A percentile compares a stretch with the other conserved stretches of the same genome.
These are phyloP conservation scores for Neuroterus valhalla DNA, from an alignment of 1,140 invertebrate species.

Conservation along the genomic window DNA sequence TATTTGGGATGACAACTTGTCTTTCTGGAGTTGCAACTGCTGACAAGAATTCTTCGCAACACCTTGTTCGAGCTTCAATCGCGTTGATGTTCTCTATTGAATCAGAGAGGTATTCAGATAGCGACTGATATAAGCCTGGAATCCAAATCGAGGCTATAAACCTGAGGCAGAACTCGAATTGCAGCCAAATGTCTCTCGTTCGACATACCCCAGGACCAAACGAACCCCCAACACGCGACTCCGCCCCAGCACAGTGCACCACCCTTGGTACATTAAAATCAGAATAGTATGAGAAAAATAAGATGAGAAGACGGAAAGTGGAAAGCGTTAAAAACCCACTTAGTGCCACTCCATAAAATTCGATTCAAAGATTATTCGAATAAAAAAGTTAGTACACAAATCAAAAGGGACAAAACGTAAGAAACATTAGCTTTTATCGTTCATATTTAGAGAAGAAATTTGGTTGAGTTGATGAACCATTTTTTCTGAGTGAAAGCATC, in stretches of 20 bases:
- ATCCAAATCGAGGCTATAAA: slow-evolving; percentile 65
- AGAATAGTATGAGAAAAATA: slow-evolving; percentile 9
- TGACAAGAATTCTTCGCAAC: not conserved
- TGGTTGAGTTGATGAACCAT: too few species aligned
- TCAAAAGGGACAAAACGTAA: not conserved
- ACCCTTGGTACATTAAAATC: slow-evolving; percentile 39
- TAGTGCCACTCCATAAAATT: slow-evolving; percentile 37
- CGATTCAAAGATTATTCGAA: not conserved
- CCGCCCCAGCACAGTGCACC: slow-evolving; percentile 44
- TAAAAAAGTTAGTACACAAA: not conserved
- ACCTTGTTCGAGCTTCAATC: slow-evolving; percentile 32
- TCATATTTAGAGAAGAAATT: too few species aligned
- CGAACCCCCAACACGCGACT: slow-evolving; percentile 47
- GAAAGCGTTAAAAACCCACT: slow-evolving; percentile 33
- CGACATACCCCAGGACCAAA: slow-evolving; percentile 40
- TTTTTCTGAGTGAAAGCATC: too few species aligned
- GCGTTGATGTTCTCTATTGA: slow-evolving; percentile 70
- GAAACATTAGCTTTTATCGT: not conserved
- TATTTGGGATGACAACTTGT: too few species aligned
- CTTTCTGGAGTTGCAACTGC: not conserved
- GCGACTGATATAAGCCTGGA: slow-evolving; percentile 66
- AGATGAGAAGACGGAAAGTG: not conserved
- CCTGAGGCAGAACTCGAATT: slow-evolving; percentile 48
- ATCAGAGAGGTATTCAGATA: slow-evolving; percentile 69
- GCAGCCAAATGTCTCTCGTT: slow-evolving; percentile 50